A percentile compares a stretch with the other conserved stretches of the same genome.
These are phyloP conservation scores for Zaprionus kolodkinae DNA, from an alignment of 1,140 invertebrate species.

Conservation along the genomic window DNA sequence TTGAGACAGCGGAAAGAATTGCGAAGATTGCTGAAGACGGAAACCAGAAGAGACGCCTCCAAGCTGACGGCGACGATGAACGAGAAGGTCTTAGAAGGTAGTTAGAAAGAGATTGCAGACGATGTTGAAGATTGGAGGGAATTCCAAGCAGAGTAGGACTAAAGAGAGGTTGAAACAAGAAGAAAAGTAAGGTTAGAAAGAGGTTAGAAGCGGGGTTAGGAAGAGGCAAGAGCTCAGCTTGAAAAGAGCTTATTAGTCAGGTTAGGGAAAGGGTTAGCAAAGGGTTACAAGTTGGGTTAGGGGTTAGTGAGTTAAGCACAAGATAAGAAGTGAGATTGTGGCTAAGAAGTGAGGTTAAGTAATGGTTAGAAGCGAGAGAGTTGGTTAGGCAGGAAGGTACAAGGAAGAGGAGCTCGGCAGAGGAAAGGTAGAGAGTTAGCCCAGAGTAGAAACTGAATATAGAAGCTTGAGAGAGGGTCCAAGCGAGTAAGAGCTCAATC, in stretches of 20 bases:
- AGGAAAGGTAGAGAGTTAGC: neutral
- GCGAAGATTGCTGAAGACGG: constrained; percentile 35
- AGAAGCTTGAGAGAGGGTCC: no score
- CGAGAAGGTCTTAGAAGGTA: neutral
- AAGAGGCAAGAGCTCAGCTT: no score
- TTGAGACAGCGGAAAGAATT: constrained; percentile 48
- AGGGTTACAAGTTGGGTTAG: no score
- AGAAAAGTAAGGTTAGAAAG: neutral
- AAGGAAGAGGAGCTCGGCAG: neutral
- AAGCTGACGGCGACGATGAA: neutral
- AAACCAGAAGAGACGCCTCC: constrained; percentile 25
- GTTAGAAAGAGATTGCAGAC: neutral
- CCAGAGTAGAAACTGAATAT: no score
- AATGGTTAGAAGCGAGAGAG: neutral
- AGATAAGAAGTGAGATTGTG: no score
- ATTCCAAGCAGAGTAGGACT: neutral
- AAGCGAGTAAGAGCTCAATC: no score
- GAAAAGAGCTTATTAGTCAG: no score
- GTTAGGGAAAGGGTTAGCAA: no score
- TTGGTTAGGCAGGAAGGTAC: no score
- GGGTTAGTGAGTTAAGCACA: no score
- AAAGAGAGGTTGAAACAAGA: neutral
- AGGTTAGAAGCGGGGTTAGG: neutral
- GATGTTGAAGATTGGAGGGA: neutral
- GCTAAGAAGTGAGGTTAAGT: no score